Percentiles rank a stretch among this genome's conserved stretches.
Evolutionary conservation across 2,888 invertebrate genomes (phyloP).

Genomic region (Ecliptopera silaceata): DNA sequence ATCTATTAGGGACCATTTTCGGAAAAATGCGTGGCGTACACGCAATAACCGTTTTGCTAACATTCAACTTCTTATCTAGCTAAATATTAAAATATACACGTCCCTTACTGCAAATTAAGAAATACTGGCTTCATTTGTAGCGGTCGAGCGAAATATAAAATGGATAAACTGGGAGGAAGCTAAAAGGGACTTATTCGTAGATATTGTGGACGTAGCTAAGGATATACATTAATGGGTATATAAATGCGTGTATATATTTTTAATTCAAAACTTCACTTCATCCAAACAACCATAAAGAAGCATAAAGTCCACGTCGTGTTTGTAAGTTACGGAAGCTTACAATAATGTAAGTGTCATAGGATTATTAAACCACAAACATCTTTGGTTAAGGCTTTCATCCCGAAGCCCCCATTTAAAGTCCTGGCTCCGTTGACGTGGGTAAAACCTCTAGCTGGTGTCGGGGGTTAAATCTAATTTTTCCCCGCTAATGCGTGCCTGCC

Average conservation of each 20-base stretch:
- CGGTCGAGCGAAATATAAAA: conserved; percentile 60
- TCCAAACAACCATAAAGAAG: too few relatives aligned
- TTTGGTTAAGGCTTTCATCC: not conserved
- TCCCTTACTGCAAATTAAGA: conserved; percentile 55
- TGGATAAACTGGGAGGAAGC: conserved; percentile 61
- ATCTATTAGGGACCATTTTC: conserved; percentile 23
- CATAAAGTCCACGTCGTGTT: too few relatives aligned
- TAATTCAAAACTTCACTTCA: too few relatives aligned
- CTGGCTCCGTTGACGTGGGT: conserved; percentile 40
- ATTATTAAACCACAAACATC: not conserved
- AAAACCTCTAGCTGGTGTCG: conserved; percentile 61
- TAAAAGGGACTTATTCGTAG: conserved; percentile 54
- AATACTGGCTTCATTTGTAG: conserved; percentile 53
- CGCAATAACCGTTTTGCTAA: conserved; percentile 23
- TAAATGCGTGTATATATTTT: too few relatives aligned
- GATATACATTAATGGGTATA: too few relatives aligned
- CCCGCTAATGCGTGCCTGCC: conserved; percentile 67
- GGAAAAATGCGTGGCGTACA: conserved; percentile 8
- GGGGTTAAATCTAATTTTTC: conserved; percentile 79
- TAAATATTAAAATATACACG: conserved; percentile 18
- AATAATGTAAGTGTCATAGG: too few relatives aligned
- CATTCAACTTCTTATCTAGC: conserved; percentile 19
- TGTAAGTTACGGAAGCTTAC: too few relatives aligned
- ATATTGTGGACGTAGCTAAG: conserved; percentile 33
- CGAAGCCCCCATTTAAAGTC: not conserved